Evolutionary conservation across 1,140 invertebrate species (phyloP).

Genomic region (Brachionus manjavacas): DNA sequence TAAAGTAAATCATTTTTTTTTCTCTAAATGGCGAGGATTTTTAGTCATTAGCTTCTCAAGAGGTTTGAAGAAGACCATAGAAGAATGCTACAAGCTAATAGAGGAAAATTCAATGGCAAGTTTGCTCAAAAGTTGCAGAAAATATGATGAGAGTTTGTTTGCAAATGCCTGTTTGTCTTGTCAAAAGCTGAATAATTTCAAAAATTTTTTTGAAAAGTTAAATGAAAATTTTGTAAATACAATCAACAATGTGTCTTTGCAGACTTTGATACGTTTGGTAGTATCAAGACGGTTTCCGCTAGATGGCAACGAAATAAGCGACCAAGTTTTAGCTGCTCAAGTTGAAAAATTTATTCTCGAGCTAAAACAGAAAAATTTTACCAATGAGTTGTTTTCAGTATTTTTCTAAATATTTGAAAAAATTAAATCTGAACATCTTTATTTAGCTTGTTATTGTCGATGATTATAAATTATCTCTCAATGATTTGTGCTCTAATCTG

Average conservation of each 20-base stretch:
- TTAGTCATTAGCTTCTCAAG: neutral
- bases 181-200: neutral
- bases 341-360: neutral
- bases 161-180: neutral
- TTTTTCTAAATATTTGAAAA: neutral
- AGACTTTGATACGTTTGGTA: neutral
- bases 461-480: slow-evolving; percentile 9
- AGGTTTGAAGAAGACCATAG: slow-evolving; percentile 6
- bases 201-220: neutral
- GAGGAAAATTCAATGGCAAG: neutral
- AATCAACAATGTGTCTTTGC: neutral
- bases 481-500: neutral
- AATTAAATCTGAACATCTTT: neutral
- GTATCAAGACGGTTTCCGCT: neutral
- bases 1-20: neutral
- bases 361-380: neutral
- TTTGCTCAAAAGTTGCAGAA: neutral
- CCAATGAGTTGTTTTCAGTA: slow-evolving; percentile 23
- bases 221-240: neutral
- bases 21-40: neutral
- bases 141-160: slow-evolving; percentile 23
- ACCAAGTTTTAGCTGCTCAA: neutral
- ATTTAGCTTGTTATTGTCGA: neutral
- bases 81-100: neutral
- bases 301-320: neutral